Evolutionary conservation across 2,113 vertebrate genomes (phyloP).

Genomic region (Dromaius novaehollandiae): DNA sequence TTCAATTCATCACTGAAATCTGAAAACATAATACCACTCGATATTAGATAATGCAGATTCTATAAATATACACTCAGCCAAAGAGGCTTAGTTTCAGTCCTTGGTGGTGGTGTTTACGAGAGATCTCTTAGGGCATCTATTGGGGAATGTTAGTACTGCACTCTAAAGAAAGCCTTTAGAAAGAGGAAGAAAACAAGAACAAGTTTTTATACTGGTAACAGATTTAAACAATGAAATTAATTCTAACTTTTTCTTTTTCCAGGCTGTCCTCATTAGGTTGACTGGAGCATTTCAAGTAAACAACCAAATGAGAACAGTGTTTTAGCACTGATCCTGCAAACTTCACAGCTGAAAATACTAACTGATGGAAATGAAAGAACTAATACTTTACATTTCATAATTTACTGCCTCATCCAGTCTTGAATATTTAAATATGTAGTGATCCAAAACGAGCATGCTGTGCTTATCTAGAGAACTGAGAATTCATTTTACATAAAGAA

Average conservation of each 20-base stretch:
- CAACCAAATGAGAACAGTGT: not conserved
- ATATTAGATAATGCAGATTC: not conserved
- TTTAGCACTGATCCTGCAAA: not conserved
- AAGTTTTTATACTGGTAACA: not conserved
- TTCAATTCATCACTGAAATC: slow-evolving; percentile 11
- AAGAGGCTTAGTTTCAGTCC: not conserved
- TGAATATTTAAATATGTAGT: not conserved
- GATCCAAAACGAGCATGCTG: not conserved
- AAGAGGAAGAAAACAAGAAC: not conserved
- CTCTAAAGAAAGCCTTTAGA: not conserved
- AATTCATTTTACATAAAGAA: not conserved
- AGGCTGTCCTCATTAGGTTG: accelerated
- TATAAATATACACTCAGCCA: not conserved
- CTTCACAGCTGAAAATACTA: not conserved
- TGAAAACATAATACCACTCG: slow-evolving; percentile 3
- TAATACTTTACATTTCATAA: not conserved
- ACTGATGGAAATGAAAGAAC: not conserved
- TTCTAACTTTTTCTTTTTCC: not conserved
- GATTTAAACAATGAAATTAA: not conserved
- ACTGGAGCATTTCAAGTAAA: not conserved
- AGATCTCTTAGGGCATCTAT: slow-evolving; percentile 78
- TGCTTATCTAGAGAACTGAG: not conserved
- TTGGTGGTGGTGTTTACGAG: slow-evolving; percentile 18
- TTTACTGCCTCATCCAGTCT: not conserved
- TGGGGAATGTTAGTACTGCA: slow-evolving; percentile 69